phyloP scores from a whole-genome alignment of 1,140 invertebrate species.

The Thaumatotibia leucotreta region DNA sequence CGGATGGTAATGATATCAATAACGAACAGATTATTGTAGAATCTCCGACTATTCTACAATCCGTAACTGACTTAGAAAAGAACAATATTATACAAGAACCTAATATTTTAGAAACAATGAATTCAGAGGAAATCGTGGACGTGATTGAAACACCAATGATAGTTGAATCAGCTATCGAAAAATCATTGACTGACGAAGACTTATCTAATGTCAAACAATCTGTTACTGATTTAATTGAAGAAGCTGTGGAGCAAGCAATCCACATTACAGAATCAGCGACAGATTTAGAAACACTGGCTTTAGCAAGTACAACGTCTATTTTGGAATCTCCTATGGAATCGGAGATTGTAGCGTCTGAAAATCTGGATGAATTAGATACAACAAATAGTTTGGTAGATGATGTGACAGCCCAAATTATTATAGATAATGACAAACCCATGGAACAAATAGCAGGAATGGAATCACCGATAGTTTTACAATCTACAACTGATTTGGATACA shows the following conservation, averaged over 20 bases:
- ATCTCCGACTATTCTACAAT: not conserved
- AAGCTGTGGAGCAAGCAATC: not conserved
- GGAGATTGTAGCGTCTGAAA: not conserved
- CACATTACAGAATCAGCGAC: not conserved
- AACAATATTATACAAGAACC: not conserved
- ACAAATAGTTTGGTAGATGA: not conserved
- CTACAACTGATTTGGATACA: not conserved
- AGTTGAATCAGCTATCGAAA: not conserved
- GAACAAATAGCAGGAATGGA: not conserved
- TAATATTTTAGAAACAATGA: not conserved
- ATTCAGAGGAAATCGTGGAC: not conserved
- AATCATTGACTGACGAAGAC: not conserved
- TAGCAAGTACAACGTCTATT: not conserved
- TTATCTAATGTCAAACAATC: not conserved
- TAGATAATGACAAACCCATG: not conserved
- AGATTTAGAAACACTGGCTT: not conserved
- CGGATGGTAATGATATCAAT: not conserved
- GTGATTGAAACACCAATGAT: not conserved
- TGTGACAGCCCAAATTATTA: not conserved
- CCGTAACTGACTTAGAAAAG: not conserved
- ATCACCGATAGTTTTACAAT: not conserved
- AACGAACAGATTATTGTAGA: not conserved
- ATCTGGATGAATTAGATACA: not conserved
- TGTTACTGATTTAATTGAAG: not conserved
- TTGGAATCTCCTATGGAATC: not conserved